Conservation (phyloP, 1,140 invertebrate species). For the Heterodera schachtii region DNA sequence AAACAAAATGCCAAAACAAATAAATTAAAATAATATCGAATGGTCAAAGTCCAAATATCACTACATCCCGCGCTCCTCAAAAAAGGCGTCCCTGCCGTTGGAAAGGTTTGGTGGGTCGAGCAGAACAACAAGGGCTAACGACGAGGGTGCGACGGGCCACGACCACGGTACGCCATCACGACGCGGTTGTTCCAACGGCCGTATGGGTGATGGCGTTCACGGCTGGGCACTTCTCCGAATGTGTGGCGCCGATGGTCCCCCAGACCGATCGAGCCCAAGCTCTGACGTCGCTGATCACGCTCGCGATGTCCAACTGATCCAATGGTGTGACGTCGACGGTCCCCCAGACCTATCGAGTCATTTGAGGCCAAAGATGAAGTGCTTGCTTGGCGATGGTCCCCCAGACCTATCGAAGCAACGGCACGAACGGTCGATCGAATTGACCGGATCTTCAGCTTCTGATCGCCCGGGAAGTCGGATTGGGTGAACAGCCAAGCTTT, state of each 20-base stretch:
- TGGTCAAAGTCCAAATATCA: not conserved
- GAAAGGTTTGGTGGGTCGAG: not conserved
- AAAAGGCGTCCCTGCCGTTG: not conserved
- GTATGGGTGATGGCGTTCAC: not conserved
- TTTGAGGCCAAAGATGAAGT: not conserved
- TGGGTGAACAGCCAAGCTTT: slow-evolving; percentile 12
- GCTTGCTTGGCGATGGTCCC: not conserved
- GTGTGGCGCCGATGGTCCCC: not conserved
- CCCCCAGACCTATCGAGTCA: not conserved
- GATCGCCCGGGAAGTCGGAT: slow-evolving; percentile 2
- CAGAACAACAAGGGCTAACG: not conserved
- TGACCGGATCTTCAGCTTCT: not conserved
- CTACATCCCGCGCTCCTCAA: not conserved
- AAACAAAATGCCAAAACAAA: too few species aligned
- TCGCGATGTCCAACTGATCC: too few species aligned
- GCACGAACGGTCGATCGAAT: not conserved
- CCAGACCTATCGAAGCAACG: not conserved
- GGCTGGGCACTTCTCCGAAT: not conserved
- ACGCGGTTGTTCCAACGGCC: too few species aligned
- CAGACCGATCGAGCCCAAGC: not conserved
- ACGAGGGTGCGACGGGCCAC: too few species aligned
- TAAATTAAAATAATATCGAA: too few species aligned
- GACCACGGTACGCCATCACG: not conserved
- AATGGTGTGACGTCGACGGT: not conserved
- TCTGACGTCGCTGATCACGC: too few species aligned